Conservation (phyloP, 2,113 vertebrate genomes). For the Tapirus terrestris region DNA sequence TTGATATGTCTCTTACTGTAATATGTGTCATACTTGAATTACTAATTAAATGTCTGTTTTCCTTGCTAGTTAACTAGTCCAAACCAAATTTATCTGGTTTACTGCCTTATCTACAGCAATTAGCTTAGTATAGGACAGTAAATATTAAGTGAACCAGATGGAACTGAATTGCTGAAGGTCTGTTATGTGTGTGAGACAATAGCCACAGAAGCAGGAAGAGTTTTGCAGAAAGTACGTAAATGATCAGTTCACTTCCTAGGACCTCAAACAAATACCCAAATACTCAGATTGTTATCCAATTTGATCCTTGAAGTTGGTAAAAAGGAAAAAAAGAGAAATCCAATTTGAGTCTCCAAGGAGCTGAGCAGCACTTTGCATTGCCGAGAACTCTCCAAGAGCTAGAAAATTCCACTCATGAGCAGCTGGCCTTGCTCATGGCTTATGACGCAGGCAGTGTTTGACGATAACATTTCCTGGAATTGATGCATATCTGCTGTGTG, state of each 20-base stretch:
- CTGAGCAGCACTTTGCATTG: constrained; percentile 17
- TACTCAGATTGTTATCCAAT: neutral
- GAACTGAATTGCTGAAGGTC: neutral
- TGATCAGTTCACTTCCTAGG: neutral
- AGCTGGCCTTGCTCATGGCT: constrained; percentile 63
- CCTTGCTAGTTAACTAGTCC: neutral
- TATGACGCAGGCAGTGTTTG: constrained; percentile 57
- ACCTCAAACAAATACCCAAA: neutral
- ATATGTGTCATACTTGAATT: neutral
- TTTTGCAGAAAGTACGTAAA: neutral
- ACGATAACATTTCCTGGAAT: constrained; percentile 74
- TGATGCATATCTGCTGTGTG: neutral
- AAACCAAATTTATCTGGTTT: neutral
- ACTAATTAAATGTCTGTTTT: neutral
- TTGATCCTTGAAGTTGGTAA: neutral
- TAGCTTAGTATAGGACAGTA: neutral
- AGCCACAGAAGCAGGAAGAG: neutral
- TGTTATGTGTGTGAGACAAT: neutral
- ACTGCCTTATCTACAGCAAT: neutral
- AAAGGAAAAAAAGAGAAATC: constrained; percentile 44
- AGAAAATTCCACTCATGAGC: constrained; percentile 68
- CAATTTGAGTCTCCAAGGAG: constrained; percentile 27
- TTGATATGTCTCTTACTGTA: neutral
- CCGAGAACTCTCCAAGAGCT: constrained; percentile 57
- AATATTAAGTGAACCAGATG: neutral